phyloP scores from a whole-genome alignment of 1,140 invertebrate genomes.

The Gonatopus flavifemur region DNA sequence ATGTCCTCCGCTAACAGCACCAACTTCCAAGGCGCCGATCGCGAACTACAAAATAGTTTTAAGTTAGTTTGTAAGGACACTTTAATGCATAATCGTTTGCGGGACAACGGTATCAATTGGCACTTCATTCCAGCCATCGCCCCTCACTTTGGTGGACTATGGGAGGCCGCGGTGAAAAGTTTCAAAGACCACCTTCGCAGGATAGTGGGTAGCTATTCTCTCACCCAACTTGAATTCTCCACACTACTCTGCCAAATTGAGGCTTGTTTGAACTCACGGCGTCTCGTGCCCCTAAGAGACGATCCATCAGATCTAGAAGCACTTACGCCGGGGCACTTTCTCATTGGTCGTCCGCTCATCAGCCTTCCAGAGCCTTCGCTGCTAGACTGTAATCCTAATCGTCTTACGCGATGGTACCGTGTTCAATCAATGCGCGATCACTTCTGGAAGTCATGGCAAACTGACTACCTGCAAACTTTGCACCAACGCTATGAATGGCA shows the following conservation, averaged over 20 bases:
- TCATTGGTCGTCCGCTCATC: too few species aligned
- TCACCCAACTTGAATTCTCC: slow-evolving; percentile 28
- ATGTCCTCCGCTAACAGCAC: slow-evolving; percentile 37
- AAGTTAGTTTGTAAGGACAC: not conserved
- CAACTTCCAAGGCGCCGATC: slow-evolving; percentile 34
- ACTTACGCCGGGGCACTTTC: too few species aligned
- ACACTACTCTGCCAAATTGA: slow-evolving; percentile 36
- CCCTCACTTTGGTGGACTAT: slow-evolving; percentile 33
- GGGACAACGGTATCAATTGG: not conserved
- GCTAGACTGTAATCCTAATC: too few species aligned
- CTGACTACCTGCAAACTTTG: too few species aligned
- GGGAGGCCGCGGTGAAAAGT: slow-evolving; percentile 33
- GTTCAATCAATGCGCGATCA: too few species aligned
- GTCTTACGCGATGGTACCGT: too few species aligned
- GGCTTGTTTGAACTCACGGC: slow-evolving; percentile 39
- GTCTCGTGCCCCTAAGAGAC: too few species aligned
- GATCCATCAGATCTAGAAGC: not conserved
- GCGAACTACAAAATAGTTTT: slow-evolving; percentile 5
- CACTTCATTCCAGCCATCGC: not conserved
- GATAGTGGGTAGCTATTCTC: not conserved
- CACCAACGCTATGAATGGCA: too few species aligned
- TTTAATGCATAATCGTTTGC: not conserved
- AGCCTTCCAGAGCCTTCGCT: too few species aligned
- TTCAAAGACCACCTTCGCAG: slow-evolving; percentile 24
- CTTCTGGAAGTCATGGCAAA: too few species aligned